These are phyloP conservation scores for Entomobrya proxima DNA, from an alignment of 2,888 invertebrate species.

Conservation along the genomic window DNA sequence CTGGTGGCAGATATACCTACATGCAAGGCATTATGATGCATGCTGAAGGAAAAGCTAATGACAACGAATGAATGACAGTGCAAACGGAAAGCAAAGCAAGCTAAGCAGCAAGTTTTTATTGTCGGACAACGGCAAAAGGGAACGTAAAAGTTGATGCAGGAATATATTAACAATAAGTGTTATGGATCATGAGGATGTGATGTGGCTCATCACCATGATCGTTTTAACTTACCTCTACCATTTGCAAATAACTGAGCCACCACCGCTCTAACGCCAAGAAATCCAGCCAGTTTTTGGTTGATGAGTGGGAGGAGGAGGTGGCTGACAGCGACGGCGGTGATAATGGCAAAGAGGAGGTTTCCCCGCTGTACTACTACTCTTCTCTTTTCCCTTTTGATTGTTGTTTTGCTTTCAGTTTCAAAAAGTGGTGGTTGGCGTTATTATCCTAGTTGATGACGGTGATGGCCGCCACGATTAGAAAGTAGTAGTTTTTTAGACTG, in stretches of 20 bases:
- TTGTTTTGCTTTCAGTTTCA: constrained; percentile 29
- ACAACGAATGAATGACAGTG: constrained; percentile 29
- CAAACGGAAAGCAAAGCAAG: no score
- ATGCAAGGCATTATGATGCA: no score
- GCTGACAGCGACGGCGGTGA: not conserved
- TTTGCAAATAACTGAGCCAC: constrained; percentile 7
- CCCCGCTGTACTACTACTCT: not conserved
- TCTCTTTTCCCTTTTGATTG: constrained; percentile 14
- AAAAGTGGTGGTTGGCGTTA: not conserved
- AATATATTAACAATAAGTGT: not conserved
- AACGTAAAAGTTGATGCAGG: no score
- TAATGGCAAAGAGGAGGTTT: constrained; percentile 44
- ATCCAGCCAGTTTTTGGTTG: not conserved
- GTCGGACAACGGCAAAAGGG: no score
- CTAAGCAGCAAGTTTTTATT: no score
- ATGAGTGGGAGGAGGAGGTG: constrained; percentile 25
- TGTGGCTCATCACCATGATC: not conserved
- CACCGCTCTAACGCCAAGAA: no score
- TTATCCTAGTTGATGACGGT: not conserved
- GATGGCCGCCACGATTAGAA: constrained; percentile 28
- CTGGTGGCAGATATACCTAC: no score
- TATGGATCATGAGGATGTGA: not conserved
- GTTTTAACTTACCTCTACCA: constrained; percentile 30
- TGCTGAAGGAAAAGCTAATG: not conserved
- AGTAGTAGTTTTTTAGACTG: not conserved